These are phyloP conservation scores for Mus spicilegus DNA, from an alignment of 2,113 vertebrate genomes.

Conservation along the genomic window DNA sequence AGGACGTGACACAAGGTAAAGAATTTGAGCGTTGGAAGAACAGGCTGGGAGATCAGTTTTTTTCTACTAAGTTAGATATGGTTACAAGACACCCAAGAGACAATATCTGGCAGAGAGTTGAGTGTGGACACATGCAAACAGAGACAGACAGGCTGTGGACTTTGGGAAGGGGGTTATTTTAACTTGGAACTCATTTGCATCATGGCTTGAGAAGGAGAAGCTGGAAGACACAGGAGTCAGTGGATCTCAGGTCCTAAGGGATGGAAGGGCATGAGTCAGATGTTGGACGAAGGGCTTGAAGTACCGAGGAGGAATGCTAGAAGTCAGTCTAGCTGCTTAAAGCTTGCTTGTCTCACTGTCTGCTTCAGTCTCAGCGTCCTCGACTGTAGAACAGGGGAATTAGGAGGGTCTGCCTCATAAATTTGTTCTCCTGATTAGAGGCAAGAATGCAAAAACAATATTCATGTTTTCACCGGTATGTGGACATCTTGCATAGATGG, in stretches of 20 bases:
- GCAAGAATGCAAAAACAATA: not conserved
- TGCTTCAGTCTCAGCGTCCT: conserved; percentile 13
- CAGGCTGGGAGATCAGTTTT: not conserved
- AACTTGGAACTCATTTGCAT: not conserved
- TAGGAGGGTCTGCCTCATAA: not conserved
- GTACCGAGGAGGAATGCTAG: not conserved
- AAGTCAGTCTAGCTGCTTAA: not conserved
- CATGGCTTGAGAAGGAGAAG: not conserved
- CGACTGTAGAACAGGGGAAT: not conserved
- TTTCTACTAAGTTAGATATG: not conserved
- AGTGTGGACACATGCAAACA: not conserved
- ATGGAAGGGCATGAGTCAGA: not conserved
- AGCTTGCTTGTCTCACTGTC: not conserved
- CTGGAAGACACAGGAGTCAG: not conserved
- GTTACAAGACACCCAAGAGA: not conserved
- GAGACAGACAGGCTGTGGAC: not conserved
- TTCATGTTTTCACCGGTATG: not conserved
- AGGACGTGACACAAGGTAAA: not conserved
- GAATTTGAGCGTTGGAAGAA: not conserved
- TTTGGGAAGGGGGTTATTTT: not conserved
- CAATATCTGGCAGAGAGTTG: not conserved
- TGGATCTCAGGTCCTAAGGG: not conserved
- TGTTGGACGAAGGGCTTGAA: not conserved
- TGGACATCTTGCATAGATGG: not conserved
- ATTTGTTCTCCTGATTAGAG: not conserved